phyloP scores from a whole-genome alignment of 2,113 vertebrate genomes.

The Alethe castanea region DNA sequence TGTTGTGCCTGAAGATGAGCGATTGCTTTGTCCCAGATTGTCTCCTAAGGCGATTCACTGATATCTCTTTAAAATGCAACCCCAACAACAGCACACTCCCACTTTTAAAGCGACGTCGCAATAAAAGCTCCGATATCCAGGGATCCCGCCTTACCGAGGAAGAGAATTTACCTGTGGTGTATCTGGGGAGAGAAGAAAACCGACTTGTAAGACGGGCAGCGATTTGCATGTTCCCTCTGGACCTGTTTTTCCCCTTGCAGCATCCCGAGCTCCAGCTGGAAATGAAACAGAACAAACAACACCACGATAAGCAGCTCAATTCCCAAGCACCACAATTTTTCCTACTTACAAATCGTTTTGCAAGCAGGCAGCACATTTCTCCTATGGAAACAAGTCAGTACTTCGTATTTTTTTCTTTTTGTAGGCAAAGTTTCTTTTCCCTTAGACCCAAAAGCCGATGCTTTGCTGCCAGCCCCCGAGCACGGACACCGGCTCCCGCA shows the following conservation, averaged over 20 bases:
- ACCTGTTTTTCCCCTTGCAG: not conserved
- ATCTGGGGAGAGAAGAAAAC: not conserved
- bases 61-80: not conserved
- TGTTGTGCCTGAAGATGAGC: not conserved
- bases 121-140: not conserved
- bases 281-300: not conserved
- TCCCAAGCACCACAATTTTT: not conserved
- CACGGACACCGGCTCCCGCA: accelerated
- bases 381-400: not conserved
- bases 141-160: not conserved
- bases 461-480: not conserved
- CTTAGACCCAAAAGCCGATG: not conserved
- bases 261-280: not conserved
- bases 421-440: not conserved
- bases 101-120: not conserved
- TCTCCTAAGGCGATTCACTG: not conserved
- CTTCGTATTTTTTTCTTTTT: not conserved
- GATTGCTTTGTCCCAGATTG: not conserved
- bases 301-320: not conserved
- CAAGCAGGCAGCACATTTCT: not conserved
- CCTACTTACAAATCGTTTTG: not conserved
- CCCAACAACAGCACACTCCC: not conserved
- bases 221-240: constrained; percentile 25
- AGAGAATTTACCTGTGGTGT: not conserved
- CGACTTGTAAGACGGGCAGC: not conserved